Evolutionary conservation across 2,888 invertebrate genomes (phyloP).

Genomic region (Sesamia inferens): DNA sequence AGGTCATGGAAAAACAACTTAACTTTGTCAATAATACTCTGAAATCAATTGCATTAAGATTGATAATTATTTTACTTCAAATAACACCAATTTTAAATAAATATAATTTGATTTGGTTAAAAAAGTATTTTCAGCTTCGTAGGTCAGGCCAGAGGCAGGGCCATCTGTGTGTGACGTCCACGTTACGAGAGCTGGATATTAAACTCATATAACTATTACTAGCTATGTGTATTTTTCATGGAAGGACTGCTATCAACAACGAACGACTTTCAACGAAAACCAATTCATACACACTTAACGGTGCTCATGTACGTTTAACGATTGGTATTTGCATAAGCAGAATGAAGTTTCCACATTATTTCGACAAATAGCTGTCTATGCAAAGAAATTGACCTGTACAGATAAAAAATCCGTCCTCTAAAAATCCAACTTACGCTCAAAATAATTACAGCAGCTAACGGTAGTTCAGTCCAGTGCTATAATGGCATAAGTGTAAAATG

Average conservation of each 20-base stretch:
- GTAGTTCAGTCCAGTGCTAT: slow-evolving; percentile 56
- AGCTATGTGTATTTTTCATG: not conserved
- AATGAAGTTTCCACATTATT: too few relatives aligned
- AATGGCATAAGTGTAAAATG: slow-evolving; percentile 72
- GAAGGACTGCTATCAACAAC: not conserved
- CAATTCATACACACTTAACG: not conserved
- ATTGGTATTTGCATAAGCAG: not conserved
- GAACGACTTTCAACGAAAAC: not conserved
- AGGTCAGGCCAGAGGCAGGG: too few relatives aligned
- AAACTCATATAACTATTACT: not conserved
- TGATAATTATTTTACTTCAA: too few relatives aligned
- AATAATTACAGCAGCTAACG: slow-evolving; percentile 50
- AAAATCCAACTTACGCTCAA: not conserved
- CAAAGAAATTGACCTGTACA: too few relatives aligned
- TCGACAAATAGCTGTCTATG: not conserved
- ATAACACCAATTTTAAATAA: too few relatives aligned
- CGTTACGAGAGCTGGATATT: not conserved
- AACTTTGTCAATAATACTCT: too few relatives aligned
- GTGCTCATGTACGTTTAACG: not conserved
- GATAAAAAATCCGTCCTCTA: not conserved
- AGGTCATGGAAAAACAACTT: too few relatives aligned
- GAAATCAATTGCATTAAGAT: too few relatives aligned
- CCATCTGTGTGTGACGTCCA: too few relatives aligned
- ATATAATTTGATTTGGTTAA: too few relatives aligned
- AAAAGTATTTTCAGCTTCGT: too few relatives aligned